Base-by-base conservation (phyloP, 2,113 vertebrate species). In the Pleuronectes platessa region DNA sequence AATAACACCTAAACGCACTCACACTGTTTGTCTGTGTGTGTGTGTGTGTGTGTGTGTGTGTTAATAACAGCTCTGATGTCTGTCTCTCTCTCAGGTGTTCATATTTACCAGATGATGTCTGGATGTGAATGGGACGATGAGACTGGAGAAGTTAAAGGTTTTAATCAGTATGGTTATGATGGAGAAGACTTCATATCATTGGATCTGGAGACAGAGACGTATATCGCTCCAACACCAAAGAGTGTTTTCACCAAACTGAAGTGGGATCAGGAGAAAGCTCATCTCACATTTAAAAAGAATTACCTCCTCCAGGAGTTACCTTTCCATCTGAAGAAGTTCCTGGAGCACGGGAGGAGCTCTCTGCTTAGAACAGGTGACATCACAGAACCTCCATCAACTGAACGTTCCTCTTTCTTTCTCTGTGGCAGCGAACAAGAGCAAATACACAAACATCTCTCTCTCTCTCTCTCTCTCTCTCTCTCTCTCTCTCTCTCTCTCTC, bases 101-200 rank as follows among this genome's bases (percentile, higher is more conserved):
- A 93, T 26, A 79, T 60, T 0, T 0, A 0, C 2, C 93, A 93
- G 79, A 0, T 0, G 0, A 71, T 85, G 83, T 0, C 0, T 0
- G 90, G 89, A 23, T 95, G 92, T 76, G 63, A 93, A 0, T 27
- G 4, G 4, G 27, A 27, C 27, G 27, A 27, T 27, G 27, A 27
- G 27, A 27, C 27, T 27, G 27, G 27, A 27, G 27, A 27, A 27
- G 27, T 27, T 27, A 27, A 27, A 5, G 27, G 27, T 5, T 27
- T 5, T 27, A 0, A 5, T 5, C 27, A 27, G 27, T 5, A 5
- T 27, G 27, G 27, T 27, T 27, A 27, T 27, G 27, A 27, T 27
- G 27, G 27, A 27, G 27, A 27, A 27, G 27, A 27, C 27, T 27
- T 27, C 27, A 5, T 27, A 27, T 27, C 27, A 27, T 27, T 27